These are phyloP conservation scores for Chlamydotis undulata DNA, from an alignment of 2,113 vertebrate species.

Conservation along the genomic window DNA sequence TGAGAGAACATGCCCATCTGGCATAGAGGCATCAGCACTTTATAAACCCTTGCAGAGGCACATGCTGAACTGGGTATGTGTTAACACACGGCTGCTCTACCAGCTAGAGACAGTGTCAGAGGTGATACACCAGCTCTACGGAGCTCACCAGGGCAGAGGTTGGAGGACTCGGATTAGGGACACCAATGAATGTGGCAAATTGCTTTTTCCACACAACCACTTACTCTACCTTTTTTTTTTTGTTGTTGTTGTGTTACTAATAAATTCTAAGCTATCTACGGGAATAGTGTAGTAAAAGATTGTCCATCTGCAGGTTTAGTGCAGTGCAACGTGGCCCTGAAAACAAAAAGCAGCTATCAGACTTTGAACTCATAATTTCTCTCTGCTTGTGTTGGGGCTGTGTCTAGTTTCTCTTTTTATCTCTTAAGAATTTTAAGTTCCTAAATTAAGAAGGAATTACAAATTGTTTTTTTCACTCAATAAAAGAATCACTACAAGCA, in stretches of 20 bases:
- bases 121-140: no score
- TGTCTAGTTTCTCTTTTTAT: background rate
- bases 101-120: background rate
- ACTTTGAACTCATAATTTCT: background rate
- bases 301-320: background rate
- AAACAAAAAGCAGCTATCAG: constrained; percentile 10
- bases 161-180: background rate
- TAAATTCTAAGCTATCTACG: background rate
- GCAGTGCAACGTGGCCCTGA: background rate
- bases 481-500: background rate
- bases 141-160: background rate
- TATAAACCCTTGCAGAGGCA: background rate
- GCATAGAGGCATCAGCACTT: background rate
- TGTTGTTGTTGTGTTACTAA: background rate
- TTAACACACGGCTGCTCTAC: background rate
- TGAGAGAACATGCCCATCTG: background rate
- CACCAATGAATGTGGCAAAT: fast-evolving
- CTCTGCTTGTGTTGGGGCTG: background rate
- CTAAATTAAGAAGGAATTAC: constrained; percentile 33
- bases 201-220: background rate
- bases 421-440: constrained; percentile 31
- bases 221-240: background rate
- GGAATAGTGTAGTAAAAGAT: background rate
- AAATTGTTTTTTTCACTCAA: background rate
- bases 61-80: fast-evolving